phyloP scores from a whole-genome alignment of 2,113 vertebrate species.

The Osmerus eperlanus region DNA sequence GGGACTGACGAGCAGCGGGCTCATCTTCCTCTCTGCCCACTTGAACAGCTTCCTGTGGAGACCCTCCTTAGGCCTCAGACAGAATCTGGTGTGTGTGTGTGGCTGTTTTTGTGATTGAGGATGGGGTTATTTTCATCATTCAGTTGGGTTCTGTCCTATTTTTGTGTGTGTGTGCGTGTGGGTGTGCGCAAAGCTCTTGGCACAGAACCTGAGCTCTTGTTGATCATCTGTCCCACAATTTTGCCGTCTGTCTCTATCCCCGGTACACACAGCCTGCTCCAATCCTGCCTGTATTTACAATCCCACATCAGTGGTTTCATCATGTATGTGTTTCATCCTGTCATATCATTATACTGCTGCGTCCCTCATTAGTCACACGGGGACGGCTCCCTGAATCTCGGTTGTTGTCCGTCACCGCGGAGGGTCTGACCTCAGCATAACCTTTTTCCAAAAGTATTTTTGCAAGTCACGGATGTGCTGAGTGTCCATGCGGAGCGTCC shows the following conservation, averaged over 20 bases:
- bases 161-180: neutral
- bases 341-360: neutral
- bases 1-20: slow-evolving; percentile 11
- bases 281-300: neutral
- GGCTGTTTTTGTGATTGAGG: neutral
- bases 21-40: neutral
- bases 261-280: neutral
- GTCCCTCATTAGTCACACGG: neutral
- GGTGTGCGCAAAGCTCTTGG: neutral
- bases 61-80: neutral
- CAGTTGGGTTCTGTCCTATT: neutral
- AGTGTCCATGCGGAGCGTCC: neutral
- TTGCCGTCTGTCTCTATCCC: neutral
- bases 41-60: slow-evolving; percentile 1
- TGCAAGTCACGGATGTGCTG: neutral
- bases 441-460: neutral
- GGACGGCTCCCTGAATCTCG: too few species aligned
- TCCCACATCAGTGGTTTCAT: neutral
- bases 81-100: neutral
- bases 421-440: too few species aligned
- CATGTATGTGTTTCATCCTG: neutral
- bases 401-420: too few species aligned
- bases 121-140: neutral
- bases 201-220: neutral
- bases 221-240: neutral